A percentile compares a stretch with the other conserved stretches of the same genome.
phyloP scores from a whole-genome alignment of 1,140 invertebrate genomes.

The Atta cephalotes region DNA sequence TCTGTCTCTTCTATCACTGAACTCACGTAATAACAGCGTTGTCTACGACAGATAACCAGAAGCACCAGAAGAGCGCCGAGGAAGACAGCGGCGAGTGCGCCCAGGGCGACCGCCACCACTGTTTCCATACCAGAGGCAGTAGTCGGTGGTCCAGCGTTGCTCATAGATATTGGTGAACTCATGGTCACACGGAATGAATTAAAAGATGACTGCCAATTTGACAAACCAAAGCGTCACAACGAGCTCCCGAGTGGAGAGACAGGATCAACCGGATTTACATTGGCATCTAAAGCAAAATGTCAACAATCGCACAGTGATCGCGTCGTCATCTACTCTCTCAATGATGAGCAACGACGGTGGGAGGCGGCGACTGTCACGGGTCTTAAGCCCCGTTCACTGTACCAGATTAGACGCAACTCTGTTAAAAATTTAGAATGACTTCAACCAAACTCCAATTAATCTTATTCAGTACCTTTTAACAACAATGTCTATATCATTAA shows the following conservation, averaged over 20 bases:
- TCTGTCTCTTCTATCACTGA: neutral
- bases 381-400: slow-evolving; percentile 69
- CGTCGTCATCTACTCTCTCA: slow-evolving; percentile 60
- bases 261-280: slow-evolving; percentile 22
- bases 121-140: slow-evolving; percentile 88
- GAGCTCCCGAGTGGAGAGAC: neutral
- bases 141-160: slow-evolving; percentile 75
- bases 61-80: slow-evolving; percentile 89
- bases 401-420: neutral
- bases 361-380: slow-evolving; percentile 79
- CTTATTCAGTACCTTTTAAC: neutral
- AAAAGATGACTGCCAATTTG: neutral
- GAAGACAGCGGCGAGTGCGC: slow-evolving; percentile 89
- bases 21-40: slow-evolving; percentile 85
- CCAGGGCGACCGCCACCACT: slow-evolving; percentile 90
- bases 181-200: slow-evolving; percentile 66
- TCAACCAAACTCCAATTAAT: neutral
- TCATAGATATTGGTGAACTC: slow-evolving; percentile 82
- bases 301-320: slow-evolving; percentile 51
- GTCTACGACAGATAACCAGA: slow-evolving; percentile 88
- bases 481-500: neutral
- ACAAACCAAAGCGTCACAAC: neutral
- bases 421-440: neutral
- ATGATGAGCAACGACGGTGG: slow-evolving; percentile 67
- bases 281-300: slow-evolving; percentile 35